Conservation (phyloP, 1,140 invertebrate species). For the Gryllus bimaculatus region DNA sequence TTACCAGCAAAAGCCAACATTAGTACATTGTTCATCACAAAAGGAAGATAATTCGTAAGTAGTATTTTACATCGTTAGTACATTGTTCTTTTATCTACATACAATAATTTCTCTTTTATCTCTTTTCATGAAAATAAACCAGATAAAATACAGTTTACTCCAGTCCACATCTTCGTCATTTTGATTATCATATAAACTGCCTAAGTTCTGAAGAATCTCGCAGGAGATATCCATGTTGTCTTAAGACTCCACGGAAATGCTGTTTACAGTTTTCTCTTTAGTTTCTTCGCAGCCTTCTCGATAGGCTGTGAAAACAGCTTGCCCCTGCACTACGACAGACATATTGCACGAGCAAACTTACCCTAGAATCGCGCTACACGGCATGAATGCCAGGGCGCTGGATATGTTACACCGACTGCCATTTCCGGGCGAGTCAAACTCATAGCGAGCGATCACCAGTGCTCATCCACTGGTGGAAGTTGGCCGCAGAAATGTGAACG, state of each 20-base stretch:
- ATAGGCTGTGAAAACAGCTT: not conserved
- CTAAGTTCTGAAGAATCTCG: not conserved
- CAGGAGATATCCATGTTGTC: not conserved
- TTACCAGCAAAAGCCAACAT: not conserved
- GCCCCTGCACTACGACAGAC: not conserved
- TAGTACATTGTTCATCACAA: not conserved
- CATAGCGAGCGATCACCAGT: too few relatives aligned
- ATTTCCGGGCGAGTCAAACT: too few relatives aligned
- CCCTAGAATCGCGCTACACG: not conserved
- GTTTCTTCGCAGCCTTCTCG: not conserved
- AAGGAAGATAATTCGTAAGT: not conserved
- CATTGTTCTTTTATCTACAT: not conserved
- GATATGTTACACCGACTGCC: too few relatives aligned
- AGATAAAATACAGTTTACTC: not conserved
- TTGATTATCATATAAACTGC: not conserved
- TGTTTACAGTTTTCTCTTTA: not conserved
- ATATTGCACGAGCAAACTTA: not conserved
- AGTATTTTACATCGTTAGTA: not conserved
- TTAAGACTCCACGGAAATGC: not conserved
- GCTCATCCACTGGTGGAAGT: too few relatives aligned
- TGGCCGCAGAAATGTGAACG: too few relatives aligned
- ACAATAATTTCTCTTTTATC: not conserved
- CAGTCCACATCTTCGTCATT: not conserved
- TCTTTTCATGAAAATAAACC: not conserved
- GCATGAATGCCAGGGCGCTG: too few relatives aligned